A percentile compares a stretch with the other conserved stretches of the same genome.
phyloP scores from a whole-genome alignment of 2,888 invertebrate species.

The Dicyrtoma fusca region DNA sequence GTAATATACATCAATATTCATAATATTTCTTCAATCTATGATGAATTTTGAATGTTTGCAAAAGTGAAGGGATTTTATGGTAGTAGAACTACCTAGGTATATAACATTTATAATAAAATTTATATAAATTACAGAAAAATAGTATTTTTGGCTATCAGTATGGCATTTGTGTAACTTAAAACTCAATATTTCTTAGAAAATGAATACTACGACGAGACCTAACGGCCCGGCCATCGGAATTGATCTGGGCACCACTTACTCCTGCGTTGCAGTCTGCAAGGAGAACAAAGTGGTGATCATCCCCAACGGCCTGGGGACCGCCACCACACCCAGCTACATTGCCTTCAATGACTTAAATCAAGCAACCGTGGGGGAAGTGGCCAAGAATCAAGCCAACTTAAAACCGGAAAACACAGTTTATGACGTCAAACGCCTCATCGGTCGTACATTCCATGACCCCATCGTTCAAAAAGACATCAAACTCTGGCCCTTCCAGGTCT shows the following conservation, averaged over 20 bases:
- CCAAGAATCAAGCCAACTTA: conserved; percentile 6
- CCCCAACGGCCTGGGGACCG: conserved; percentile 12
- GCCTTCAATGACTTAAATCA: conserved; percentile 1
- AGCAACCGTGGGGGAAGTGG: conserved; percentile 18
- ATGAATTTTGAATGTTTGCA: no score
- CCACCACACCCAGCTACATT: conserved; percentile 40
- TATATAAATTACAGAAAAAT: no score
- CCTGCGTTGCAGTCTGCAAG: neutral
- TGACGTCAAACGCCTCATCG: conserved; percentile 92
- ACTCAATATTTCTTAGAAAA: no score
- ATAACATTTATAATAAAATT: no score
- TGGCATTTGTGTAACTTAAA: no score
- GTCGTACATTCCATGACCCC: conserved; percentile 81
- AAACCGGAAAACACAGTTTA: neutral
- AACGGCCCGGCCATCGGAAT: no score
- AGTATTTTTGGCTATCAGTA: no score
- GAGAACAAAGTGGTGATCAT: conserved; percentile 18
- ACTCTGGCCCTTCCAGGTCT: conserved; percentile 90
- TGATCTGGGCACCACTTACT: neutral
- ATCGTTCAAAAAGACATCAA: conserved; percentile 93
- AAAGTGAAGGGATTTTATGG: no score
- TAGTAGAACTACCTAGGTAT: no score
- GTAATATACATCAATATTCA: no score
- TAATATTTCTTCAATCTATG: no score
- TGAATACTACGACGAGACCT: no score